These are phyloP conservation scores for Psylliodes chrysocephalus DNA, from an alignment of 2,888 invertebrate genomes.

Conservation along the genomic window DNA sequence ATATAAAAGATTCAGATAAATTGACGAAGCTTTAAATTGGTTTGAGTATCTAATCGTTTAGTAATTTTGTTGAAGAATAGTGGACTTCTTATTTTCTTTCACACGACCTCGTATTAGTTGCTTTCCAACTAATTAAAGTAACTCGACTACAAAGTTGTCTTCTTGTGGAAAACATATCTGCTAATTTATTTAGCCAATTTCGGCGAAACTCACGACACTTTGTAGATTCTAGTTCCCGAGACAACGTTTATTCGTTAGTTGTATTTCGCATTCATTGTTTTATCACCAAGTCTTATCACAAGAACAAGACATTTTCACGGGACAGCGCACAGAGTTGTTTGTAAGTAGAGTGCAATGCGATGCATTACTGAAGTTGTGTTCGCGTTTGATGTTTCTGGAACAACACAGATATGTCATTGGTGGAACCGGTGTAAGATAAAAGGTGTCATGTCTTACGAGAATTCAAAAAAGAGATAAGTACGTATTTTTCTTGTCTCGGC, in stretches of 20 bases:
- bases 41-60: no score
- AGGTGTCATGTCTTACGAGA: no score
- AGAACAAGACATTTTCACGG: conserved; percentile 16
- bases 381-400: background rate
- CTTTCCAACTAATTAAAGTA: no score
- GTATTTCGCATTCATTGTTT: conserved; percentile 5
- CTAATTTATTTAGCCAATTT: background rate
- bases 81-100: no score
- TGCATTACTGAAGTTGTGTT: conserved; percentile 8
- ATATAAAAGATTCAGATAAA: no score
- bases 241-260: background rate
- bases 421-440: background rate
- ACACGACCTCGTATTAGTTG: no score
- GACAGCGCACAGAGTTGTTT: conserved; percentile 9
- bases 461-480: no score
- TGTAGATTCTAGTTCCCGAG: background rate
- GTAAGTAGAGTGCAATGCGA: conserved; percentile 1
- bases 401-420: background rate
- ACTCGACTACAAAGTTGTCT: no score
- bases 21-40: no score
- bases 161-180: no score
- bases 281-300: conserved; percentile 8
- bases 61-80: no score
- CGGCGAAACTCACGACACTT: background rate
- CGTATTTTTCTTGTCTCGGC: no score